A percentile compares a stretch with the other conserved stretches of the same genome.
These are phyloP conservation scores for Cygnus buccinator DNA, from an alignment of 2,113 vertebrate genomes.

Conservation along the genomic window DNA sequence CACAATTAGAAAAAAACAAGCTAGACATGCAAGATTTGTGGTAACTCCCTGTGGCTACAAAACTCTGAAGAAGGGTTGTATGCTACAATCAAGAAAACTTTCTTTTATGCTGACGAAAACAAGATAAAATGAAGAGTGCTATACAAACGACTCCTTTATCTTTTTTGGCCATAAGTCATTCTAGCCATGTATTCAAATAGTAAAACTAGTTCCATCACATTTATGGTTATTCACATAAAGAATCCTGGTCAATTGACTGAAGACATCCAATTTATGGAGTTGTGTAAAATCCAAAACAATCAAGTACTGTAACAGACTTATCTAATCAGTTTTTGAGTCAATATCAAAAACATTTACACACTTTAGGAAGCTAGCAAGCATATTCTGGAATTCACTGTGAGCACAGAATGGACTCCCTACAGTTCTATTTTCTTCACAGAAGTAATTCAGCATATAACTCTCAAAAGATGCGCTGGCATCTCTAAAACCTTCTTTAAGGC, in stretches of 20 bases:
- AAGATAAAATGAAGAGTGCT: neutral
- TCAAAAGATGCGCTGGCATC: neutral
- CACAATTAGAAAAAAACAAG: neutral
- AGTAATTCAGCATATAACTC: neutral
- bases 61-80: neutral
- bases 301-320: neutral
- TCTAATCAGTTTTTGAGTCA: neutral
- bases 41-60: neutral
- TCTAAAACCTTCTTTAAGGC: neutral
- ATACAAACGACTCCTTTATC: neutral
- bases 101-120: neutral
- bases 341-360: neutral
- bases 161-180: neutral
- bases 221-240: neutral
- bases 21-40: neutral
- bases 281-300: neutral
- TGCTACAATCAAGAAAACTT: neutral
- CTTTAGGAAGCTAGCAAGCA: neutral
- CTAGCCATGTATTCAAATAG: neutral
- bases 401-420: neutral
- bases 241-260: neutral
- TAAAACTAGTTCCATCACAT: neutral
- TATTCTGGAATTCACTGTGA: neutral
- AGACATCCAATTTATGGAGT: neutral
- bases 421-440: neutral